Evolutionary conservation across 2,888 invertebrate species (phyloP).

Genomic region (Oxyscelio sp.): DNA sequence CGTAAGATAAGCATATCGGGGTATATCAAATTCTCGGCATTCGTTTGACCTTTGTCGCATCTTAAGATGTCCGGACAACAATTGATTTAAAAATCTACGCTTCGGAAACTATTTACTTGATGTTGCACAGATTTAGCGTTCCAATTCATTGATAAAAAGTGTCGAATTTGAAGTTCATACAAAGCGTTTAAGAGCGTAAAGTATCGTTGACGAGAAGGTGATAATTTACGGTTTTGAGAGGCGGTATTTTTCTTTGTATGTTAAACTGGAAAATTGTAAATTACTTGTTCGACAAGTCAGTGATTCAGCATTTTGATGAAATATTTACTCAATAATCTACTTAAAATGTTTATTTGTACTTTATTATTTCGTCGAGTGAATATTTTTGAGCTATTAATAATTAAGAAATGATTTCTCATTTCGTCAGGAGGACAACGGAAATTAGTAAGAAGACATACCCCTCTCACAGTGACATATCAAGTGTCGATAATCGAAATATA

Average conservation of each 20-base stretch:
- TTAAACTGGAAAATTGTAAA: too few relatives aligned
- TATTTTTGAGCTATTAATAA: too few relatives aligned
- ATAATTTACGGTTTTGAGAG: slow-evolving; percentile 1
- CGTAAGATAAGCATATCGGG: slow-evolving; percentile 21
- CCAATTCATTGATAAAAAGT: background rate
- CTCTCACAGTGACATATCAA: too few relatives aligned
- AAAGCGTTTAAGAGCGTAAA: slow-evolving; percentile 5
- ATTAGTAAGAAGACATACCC: too few relatives aligned
- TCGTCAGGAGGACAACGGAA: too few relatives aligned
- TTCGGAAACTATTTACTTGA: background rate
- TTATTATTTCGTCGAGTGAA: slow-evolving; percentile 10
- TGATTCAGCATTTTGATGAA: too few relatives aligned
- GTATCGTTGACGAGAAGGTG: slow-evolving; percentile 3
- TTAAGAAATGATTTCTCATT: too few relatives aligned
- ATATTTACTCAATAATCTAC: too few relatives aligned
- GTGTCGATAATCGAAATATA: slow-evolving; percentile 72
- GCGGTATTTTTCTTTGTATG: too few relatives aligned
- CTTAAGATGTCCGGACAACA: too few relatives aligned
- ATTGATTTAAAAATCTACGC: slow-evolving; percentile 23
- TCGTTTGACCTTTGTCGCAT: too few relatives aligned
- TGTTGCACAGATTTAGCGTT: background rate
- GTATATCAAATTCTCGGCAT: too few relatives aligned
- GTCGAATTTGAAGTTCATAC: slow-evolving; percentile 4
- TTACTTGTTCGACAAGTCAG: background rate
- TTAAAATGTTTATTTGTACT: slow-evolving; percentile 25